Evolutionary conservation across 2,797 vertebrate genomes (phyloP).

Genomic region (Champsocephalus esox): DNA sequence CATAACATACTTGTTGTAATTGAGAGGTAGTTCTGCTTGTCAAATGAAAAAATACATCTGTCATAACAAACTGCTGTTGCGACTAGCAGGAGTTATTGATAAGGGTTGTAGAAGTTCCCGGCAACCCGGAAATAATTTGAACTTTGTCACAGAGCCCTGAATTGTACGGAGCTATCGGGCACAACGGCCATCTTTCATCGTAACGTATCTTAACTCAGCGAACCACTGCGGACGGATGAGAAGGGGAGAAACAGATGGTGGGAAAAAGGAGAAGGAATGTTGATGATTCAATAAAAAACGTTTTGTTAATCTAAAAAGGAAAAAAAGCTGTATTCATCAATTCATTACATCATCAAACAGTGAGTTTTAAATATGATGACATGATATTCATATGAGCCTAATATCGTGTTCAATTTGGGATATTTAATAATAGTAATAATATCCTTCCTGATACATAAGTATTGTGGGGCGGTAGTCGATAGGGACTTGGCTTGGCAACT

Average conservation of each 20-base stretch:
- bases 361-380: not conserved
- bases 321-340: not conserved
- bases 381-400: too few relatives aligned
- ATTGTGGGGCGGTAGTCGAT: too few relatives aligned
- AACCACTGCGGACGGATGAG: constrained; percentile 19
- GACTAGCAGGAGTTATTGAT: constrained; percentile 74
- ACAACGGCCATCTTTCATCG: constrained; percentile 67
- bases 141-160: constrained; percentile 74
- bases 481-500: too few relatives aligned
- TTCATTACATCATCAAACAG: not conserved
- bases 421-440: too few relatives aligned
- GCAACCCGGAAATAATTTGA: constrained; percentile 76
- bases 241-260: not conserved
- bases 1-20: constrained; percentile 72
- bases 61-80: constrained; percentile 71
- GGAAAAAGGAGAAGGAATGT: constrained; percentile 2
- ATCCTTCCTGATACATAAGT: too few relatives aligned
- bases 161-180: constrained; percentile 50
- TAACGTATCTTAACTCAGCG: constrained; percentile 64
- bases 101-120: constrained; percentile 62
- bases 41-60: constrained; percentile 74
- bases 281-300: constrained; percentile 1
- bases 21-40: constrained; percentile 80
- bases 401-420: too few relatives aligned
- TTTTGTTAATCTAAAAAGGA: not conserved